A percentile compares a stretch with the other conserved stretches of the same genome.
Evolutionary conservation across 2,888 invertebrate species (phyloP).

Genomic region (Hypselothyrea guttata): DNA sequence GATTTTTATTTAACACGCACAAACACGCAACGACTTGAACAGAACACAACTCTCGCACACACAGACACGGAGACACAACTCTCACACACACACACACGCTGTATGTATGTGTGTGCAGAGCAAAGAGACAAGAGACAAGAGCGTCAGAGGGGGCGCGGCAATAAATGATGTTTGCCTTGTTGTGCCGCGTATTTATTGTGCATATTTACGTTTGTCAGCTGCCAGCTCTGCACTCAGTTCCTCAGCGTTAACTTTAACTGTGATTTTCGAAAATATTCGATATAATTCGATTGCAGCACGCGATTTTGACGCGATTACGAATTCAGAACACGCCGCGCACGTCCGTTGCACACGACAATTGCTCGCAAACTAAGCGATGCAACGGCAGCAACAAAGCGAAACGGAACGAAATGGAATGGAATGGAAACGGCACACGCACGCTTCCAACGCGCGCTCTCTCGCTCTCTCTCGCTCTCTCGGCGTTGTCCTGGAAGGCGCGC

Average conservation of each 20-base stretch:
- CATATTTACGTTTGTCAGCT: conserved; percentile 26
- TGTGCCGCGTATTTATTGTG: conserved; percentile 44
- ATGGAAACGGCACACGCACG: conserved; percentile 3
- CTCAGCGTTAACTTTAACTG: too few relatives aligned
- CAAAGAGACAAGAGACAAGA: conserved; percentile 15
- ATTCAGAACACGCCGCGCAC: conserved; percentile 40
- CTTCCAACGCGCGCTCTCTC: conserved; percentile 41
- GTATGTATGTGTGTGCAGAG: background rate
- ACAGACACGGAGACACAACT: conserved; percentile 12
- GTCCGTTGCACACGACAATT: conserved; percentile 73
- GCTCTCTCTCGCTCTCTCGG: background rate
- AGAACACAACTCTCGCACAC: too few relatives aligned
- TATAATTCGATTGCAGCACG: conserved; percentile 14
- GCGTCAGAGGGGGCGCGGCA: conserved; percentile 19
- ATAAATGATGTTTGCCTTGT: conserved; percentile 69
- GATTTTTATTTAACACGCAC: conserved; percentile 48
- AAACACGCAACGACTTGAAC: too few relatives aligned
- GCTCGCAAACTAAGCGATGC: conserved; percentile 73
- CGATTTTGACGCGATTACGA: conserved; percentile 28
- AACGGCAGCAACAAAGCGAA: conserved; percentile 11
- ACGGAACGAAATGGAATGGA: conserved; percentile 20
- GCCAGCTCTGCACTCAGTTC: too few relatives aligned
- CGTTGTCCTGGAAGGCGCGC: background rate
- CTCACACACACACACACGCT: conserved; percentile 4
- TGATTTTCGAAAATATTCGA: too few relatives aligned